These are phyloP conservation scores for Lytechinus variegatus DNA, from an alignment of 35 echinoderm and acorn worm genomes.

Conservation along the genomic window DNA sequence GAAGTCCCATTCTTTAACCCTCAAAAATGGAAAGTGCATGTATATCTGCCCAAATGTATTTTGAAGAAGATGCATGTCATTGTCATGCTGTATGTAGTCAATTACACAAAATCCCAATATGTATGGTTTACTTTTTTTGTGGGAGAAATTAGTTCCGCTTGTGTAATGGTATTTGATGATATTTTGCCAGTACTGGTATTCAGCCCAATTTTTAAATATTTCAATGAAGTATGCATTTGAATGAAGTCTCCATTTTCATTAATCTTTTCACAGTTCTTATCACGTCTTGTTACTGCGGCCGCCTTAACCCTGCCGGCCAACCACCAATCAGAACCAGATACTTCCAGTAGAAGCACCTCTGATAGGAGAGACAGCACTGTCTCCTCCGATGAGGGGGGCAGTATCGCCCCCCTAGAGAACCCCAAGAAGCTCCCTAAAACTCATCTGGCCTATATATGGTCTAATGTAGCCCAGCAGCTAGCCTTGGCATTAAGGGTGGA, in stretches of 20 bases:
- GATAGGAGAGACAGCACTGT: too few species aligned
- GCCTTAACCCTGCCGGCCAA: slow-evolving; percentile 72
- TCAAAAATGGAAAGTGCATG: too few species aligned
- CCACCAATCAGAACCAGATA: slow-evolving; percentile 53
- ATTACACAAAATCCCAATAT: too few species aligned
- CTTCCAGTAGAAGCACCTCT: neutral
- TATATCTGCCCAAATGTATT: too few species aligned
- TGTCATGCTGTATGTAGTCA: too few species aligned
- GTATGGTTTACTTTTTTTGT: too few species aligned
- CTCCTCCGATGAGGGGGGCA: neutral
- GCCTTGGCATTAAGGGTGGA: slow-evolving; percentile 77
- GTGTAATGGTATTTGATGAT: too few species aligned
- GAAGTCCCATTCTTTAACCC: too few species aligned
- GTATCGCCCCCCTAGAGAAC: slow-evolving; percentile 36
- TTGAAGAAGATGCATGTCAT: too few species aligned
- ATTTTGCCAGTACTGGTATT: too few species aligned
- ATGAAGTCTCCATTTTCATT: neutral
- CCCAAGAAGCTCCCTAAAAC: slow-evolving; percentile 57
- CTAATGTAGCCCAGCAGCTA: slow-evolving; percentile 71
- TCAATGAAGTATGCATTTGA: neutral
- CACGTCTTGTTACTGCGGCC: slow-evolving; percentile 70
- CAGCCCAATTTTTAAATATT: neutral
- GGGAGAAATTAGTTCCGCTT: too few species aligned
- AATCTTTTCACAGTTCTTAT: slow-evolving; percentile 69
- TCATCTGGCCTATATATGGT: slow-evolving; percentile 80